Conservation (phyloP, 2,888 invertebrate genomes). For the Pristionchus maxplancki region DNA sequence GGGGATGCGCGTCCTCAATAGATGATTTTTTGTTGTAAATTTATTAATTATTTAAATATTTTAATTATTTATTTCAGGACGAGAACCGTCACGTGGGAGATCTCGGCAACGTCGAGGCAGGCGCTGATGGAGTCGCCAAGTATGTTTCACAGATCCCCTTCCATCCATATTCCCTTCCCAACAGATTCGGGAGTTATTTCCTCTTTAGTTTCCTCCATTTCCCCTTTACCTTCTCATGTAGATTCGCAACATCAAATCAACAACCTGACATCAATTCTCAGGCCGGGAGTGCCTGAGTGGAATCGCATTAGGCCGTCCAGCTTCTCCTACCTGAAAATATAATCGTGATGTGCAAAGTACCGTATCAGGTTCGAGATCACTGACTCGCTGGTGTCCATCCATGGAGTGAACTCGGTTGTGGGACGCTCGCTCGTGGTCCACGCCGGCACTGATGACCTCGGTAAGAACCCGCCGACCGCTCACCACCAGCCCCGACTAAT, state of each 20-base stretch:
- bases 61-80: no score
- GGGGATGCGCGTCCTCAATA: no score
- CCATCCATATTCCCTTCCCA: background rate
- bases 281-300: background rate
- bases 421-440: constrained; percentile 78
- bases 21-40: no score
- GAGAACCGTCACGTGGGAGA: constrained; percentile 77
- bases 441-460: constrained; percentile 65
- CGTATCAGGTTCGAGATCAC: constrained; percentile 64
- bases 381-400: constrained; percentile 70
- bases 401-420: constrained; percentile 71
- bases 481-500: no score
- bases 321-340: background rate
- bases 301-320: background rate
- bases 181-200: background rate
- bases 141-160: background rate
- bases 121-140: constrained; percentile 73
- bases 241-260: no score
- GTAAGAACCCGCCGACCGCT: constrained; percentile 37
- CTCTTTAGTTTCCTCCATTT: background rate
- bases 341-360: background rate
- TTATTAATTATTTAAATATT: no score
- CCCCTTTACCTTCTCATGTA: background rate
- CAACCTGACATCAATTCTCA: background rate
- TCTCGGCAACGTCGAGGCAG: constrained; percentile 76